A percentile compares a stretch with the other conserved stretches of the same genome.
phyloP scores from a whole-genome alignment of 2,113 vertebrate species.

The Pygoscelis adeliae region DNA sequence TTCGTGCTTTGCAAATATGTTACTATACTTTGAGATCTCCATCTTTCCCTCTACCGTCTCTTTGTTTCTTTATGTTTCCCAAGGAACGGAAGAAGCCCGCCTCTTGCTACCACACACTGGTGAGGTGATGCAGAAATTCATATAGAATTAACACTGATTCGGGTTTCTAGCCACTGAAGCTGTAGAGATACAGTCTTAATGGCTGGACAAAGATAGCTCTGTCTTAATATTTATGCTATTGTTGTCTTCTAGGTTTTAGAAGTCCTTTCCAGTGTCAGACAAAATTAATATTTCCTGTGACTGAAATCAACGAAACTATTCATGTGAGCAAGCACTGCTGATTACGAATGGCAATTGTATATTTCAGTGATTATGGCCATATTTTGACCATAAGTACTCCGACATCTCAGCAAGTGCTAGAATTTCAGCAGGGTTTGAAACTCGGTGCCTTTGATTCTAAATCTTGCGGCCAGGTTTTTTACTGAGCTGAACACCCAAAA shows the following conservation, averaged over 20 bases:
- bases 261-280: background rate
- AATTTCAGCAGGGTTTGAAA: background rate
- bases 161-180: background rate
- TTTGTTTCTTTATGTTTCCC: background rate
- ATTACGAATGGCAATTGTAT: background rate
- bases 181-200: background rate
- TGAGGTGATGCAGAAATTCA: background rate
- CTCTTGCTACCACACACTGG: background rate
- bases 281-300: constrained; percentile 14
- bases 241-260: background rate
- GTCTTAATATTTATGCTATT: background rate
- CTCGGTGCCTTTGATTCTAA: background rate
- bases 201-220: background rate
- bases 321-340: background rate
- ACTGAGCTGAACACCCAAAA: background rate
- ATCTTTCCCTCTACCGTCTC: background rate
- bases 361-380: background rate
- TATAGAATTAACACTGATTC: background rate
- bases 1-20: background rate
- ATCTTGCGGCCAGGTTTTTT: constrained; percentile 22
- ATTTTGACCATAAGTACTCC: background rate
- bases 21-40: background rate
- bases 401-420: background rate
- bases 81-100: background rate
- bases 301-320: background rate